Conservation (phyloP, 1,140 invertebrate species). For the Bombus breviceps region DNA sequence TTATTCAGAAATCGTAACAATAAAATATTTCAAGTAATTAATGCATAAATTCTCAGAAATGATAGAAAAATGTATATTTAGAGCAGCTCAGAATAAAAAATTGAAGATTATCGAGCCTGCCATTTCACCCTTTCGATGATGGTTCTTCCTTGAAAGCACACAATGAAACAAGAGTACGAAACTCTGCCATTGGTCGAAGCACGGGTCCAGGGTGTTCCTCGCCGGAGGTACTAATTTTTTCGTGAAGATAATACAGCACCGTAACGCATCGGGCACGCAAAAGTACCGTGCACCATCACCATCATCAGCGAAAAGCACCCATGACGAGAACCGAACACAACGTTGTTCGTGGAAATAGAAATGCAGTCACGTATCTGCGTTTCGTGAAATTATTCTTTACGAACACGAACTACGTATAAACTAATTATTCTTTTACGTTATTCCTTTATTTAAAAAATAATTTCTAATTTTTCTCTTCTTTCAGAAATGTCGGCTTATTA, state of each 20-base stretch:
- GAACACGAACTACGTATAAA: background rate
- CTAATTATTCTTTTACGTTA: background rate
- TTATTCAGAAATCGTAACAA: background rate
- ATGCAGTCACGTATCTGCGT: too few relatives aligned
- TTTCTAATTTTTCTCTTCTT: background rate
- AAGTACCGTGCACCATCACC: slow-evolving; percentile 58
- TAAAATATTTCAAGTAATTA: too few relatives aligned
- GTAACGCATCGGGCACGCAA: slow-evolving; percentile 64
- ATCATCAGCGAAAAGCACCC: slow-evolving; percentile 52
- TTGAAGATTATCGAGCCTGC: background rate
- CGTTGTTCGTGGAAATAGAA: slow-evolving; percentile 40
- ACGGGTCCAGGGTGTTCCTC: slow-evolving; percentile 25
- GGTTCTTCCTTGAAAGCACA: slow-evolving; percentile 49
- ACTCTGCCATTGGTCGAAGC: slow-evolving; percentile 43
- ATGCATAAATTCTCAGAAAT: background rate
- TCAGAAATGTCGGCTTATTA: too few relatives aligned
- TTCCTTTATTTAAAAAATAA: background rate
- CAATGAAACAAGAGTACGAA: slow-evolving; percentile 64
- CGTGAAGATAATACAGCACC: slow-evolving; percentile 70
- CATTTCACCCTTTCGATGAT: background rate
- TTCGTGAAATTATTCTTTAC: background rate
- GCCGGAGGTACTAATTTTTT: slow-evolving; percentile 69
- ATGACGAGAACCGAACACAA: slow-evolving; percentile 17
- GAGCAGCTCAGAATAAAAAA: background rate
- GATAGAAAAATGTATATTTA: background rate